These are phyloP conservation scores for Heloderma charlesbogerti DNA, from an alignment of 2,113 vertebrate species.

Conservation along the genomic window DNA sequence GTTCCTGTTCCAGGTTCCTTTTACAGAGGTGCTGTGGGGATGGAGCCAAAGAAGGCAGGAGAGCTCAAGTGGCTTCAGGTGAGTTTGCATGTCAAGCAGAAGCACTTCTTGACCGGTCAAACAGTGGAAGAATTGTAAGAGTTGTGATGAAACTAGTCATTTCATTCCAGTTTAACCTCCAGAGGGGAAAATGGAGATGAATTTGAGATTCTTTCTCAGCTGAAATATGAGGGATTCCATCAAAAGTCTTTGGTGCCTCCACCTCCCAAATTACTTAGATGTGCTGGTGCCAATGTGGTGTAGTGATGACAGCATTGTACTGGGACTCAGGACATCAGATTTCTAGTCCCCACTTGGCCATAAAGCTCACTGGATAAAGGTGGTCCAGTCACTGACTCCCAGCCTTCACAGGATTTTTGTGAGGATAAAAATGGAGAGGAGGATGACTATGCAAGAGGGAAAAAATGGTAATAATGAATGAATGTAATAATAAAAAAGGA, in stretches of 20 bases:
- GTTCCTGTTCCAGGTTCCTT: neutral
- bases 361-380: no score
- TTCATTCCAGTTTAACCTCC: no score
- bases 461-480: no score
- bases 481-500: neutral
- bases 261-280: no score
- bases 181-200: neutral
- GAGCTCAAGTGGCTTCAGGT: neutral
- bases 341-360: no score
- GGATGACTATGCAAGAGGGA: no score
- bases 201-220: neutral
- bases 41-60: neutral
- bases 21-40: neutral
- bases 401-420: no score
- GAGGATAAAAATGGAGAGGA: no score
- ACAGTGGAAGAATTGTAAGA: neutral
- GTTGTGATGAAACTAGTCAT: neutral
- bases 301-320: no score
- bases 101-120: neutral
- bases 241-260: neutral
- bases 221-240: neutral
- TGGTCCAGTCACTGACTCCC: no score
- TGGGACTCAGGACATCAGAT: no score
- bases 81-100: neutral
- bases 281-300: no score